phyloP scores from a whole-genome alignment of 2,113 vertebrate species.

The Callopanchax toddi region DNA sequence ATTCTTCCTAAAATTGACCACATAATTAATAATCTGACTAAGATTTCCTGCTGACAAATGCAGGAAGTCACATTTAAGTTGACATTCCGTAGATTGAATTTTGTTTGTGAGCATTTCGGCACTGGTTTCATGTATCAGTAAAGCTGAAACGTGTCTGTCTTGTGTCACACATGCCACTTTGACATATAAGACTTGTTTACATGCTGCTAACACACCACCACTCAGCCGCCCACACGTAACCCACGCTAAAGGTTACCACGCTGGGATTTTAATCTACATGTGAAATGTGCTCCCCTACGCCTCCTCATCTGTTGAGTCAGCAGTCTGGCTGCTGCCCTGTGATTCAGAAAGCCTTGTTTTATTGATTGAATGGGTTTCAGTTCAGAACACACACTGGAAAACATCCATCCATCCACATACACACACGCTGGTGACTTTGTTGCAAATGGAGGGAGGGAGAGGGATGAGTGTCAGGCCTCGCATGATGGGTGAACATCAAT shows the following conservation, averaged over 20 bases:
- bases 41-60: not conserved
- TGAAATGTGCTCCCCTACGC: constrained; percentile 73
- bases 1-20: not conserved
- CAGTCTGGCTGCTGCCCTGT: constrained; percentile 82
- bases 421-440: constrained; percentile 70
- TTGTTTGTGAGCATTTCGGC: not conserved
- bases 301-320: constrained; percentile 91
- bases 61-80: too few relatives aligned
- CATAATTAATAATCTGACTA: not conserved
- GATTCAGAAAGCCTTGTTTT: constrained; percentile 64
- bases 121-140: constrained; percentile 8
- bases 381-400: constrained; percentile 47
- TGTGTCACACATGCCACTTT: constrained; percentile 71
- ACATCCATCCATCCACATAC: constrained; percentile 45
- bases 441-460: constrained; percentile 66
- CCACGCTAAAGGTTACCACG: constrained; percentile 67
- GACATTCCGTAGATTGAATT: too few relatives aligned
- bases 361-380: constrained; percentile 76
- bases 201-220: constrained; percentile 17
- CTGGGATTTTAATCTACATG: constrained; percentile 75
- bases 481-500: constrained; percentile 91
- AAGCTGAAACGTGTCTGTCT: constrained; percentile 38
- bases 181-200: constrained; percentile 65
- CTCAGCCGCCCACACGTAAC: constrained; percentile 38
- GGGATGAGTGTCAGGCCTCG: constrained; percentile 85